phyloP scores from a whole-genome alignment of 2,888 invertebrate genomes.

The Creontiades dilutus region DNA sequence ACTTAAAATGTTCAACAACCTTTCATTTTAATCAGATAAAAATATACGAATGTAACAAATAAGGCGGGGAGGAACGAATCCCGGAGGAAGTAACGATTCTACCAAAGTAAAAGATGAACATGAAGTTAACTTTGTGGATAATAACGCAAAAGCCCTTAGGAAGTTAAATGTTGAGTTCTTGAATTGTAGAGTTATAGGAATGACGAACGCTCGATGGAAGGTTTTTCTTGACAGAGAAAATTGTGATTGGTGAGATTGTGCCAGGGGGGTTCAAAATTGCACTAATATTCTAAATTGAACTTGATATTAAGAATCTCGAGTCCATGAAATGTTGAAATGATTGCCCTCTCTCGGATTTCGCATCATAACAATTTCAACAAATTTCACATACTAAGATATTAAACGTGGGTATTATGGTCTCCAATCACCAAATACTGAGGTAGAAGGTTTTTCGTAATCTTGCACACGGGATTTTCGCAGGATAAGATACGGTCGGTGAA shows the following conservation, averaged over 20 bases:
- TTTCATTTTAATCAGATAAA: constrained; percentile 51
- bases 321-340: too few relatives aligned
- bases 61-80: constrained; percentile 31
- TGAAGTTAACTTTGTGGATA: too few relatives aligned
- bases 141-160: background rate
- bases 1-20: constrained; percentile 62
- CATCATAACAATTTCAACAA: too few relatives aligned
- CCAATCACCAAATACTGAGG: constrained; percentile 28
- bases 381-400: too few relatives aligned
- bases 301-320: too few relatives aligned
- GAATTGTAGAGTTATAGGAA: background rate
- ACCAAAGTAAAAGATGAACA: background rate
- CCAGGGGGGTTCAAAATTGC: too few relatives aligned
- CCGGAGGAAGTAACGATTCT: background rate
- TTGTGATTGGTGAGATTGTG: too few relatives aligned
- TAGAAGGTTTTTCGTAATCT: background rate
- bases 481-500: background rate
- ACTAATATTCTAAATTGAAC: too few relatives aligned
- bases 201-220: constrained; percentile 6
- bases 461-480: background rate
- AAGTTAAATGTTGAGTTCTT: background rate
- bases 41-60: constrained; percentile 60
- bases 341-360: too few relatives aligned
- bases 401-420: background rate
- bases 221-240: too few relatives aligned